Base-by-base conservation (phyloP, 35 echinoderm and acorn worm genomes). In the Heliocidaris erythrogramma region DNA sequence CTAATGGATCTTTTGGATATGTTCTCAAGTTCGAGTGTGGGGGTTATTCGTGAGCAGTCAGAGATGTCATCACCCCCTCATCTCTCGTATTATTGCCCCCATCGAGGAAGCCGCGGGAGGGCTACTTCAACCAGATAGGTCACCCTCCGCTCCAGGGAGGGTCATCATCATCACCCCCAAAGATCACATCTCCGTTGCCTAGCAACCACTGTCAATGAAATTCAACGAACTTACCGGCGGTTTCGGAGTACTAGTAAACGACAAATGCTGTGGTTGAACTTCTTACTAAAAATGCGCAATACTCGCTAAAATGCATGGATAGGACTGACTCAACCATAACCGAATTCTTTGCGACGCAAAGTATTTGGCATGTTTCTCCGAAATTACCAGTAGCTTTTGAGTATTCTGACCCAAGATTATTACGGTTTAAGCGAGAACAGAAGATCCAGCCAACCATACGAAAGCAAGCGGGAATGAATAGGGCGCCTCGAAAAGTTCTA, bases 171-270 rank as follows among this genome's bases (percentile, higher is more conserved):
- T 78, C 65, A 78, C 65, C 65, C 65, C 65, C 21, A 27, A 78
- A 21, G 27, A 78, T 78, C 65, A 78, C 65, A 78, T 78, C 65
- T 78, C 27, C 17, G 21, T 78, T 7, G 65, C 65, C 18, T 78
- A 78, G 65, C 65, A 78, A 78, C 65, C 65, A n/a, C 21, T 78
- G 65, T 78, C 65, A 78, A 78, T 78, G 65, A 78, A 78, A 42
- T 42, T 42, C 35, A 42, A 78, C 27, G 27, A 4, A 78, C 52
- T 78, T n/a, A n/a, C 21, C 21, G 27, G 65, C 6, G 21, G 18
- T 78, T 78, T 78, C 65, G 2, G 65, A 78, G 65, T n/a, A n/a
- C n/a, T n/a, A n/a, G n/a, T 78, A 78, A 60, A 60, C 59, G 59
- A 18, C 59, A 14, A 0, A 21, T 78, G 8, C 8, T 24, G 27